Conservation (phyloP, 2,797 vertebrate species). For the Muscicapa comitata region DNA sequence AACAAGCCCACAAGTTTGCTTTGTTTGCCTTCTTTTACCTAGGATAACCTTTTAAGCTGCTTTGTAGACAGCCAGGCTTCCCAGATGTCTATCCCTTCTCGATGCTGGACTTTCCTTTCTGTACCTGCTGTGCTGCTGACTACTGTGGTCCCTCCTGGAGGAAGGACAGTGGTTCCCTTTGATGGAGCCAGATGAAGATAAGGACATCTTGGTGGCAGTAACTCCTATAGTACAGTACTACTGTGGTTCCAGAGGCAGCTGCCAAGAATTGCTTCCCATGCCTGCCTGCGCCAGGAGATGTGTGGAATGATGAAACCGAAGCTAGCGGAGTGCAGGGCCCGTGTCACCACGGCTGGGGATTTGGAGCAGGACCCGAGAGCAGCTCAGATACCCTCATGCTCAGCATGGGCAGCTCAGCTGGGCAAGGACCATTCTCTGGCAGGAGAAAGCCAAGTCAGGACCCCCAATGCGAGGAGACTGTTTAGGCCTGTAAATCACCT, state of each 20-base stretch:
- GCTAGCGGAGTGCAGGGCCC: not conserved
- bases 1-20: constrained; percentile 61
- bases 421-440: not conserved
- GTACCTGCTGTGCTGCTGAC: not conserved
- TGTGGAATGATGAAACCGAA: not conserved
- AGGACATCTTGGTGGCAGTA: not conserved
- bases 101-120: not conserved
- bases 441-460: not conserved
- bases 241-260: not conserved
- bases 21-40: constrained; percentile 64
- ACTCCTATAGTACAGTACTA: not conserved
- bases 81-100: not conserved
- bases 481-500: not conserved
- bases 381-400: not conserved
- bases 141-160: not conserved
- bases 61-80: constrained; percentile 10
- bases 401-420: not conserved
- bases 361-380: not conserved
- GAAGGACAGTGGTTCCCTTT: not conserved
- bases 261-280: constrained; percentile 41
- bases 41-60: constrained; percentile 63
- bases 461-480: not conserved
- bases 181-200: rapidly evolving
- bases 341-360: rapidly evolving
- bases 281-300: not conserved